These are phyloP conservation scores for Sapayoa aenigma DNA, from an alignment of 2,113 vertebrate genomes.

Conservation along the genomic window DNA sequence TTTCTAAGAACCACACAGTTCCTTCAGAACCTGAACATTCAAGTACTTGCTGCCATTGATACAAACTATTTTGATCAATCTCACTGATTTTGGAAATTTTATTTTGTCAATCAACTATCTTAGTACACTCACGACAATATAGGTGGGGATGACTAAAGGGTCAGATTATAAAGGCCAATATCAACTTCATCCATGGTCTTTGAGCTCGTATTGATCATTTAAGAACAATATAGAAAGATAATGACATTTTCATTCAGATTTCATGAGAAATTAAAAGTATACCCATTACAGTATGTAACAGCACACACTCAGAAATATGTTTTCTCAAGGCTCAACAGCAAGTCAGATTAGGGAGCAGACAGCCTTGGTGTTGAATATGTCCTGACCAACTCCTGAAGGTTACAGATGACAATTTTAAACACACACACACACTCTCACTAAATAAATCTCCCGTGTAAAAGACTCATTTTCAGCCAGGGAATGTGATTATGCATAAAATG, in stretches of 20 bases:
- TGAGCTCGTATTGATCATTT: rapidly evolving
- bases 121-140: background rate
- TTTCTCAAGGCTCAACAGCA: background rate
- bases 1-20: background rate
- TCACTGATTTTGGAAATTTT: background rate
- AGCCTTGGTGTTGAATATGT: background rate
- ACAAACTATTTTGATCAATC: background rate
- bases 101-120: background rate
- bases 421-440: background rate
- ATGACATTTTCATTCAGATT: background rate
- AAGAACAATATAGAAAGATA: background rate
- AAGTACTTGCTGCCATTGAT: background rate
- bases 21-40: background rate
- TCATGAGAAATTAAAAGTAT: background rate
- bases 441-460: background rate
- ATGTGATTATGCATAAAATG: background rate
- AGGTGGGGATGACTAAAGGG: background rate
- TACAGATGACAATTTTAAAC: background rate
- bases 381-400: background rate
- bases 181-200: background rate
- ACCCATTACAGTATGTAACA: too few species aligned
- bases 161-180: background rate
- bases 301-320: background rate
- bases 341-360: background rate
- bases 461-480: background rate